These are phyloP conservation scores for Adineta ricciae DNA, from an alignment of 2,888 invertebrate genomes.

Conservation along the genomic window DNA sequence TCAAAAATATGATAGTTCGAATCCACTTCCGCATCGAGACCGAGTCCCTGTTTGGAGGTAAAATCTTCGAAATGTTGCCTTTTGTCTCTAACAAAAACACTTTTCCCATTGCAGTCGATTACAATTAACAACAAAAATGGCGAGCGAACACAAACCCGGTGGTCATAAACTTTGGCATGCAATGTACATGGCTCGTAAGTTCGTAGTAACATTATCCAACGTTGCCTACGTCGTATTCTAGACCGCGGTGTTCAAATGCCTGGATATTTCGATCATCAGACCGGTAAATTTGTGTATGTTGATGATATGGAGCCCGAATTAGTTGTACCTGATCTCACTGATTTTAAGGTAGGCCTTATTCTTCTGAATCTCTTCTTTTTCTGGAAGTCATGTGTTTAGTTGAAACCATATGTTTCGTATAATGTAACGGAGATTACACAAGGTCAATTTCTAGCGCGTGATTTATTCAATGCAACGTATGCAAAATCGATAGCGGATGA, in stretches of 20 bases:
- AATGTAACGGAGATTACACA: slow-evolving; percentile 65
- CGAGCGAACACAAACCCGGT: not conserved
- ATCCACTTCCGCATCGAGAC: not conserved
- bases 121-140: slow-evolving; percentile 1
- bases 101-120: not conserved
- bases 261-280: slow-evolving; percentile 36
- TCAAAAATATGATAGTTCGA: not conserved
- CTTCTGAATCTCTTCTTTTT: not conserved
- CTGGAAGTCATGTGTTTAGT: slow-evolving; percentile 49
- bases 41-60: not conserved
- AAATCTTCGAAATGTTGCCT: not conserved
- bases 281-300: slow-evolving; percentile 51
- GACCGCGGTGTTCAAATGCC: slow-evolving; percentile 34
- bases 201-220: too few relatives aligned
- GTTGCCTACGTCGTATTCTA: too few relatives aligned
- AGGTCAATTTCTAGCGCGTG: slow-evolving; percentile 69
- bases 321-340: slow-evolving; percentile 76
- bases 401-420: slow-evolving; percentile 91
- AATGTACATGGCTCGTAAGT: slow-evolving; percentile 1
- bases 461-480: slow-evolving; percentile 57
- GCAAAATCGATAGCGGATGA: not conserved
- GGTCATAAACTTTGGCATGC: slow-evolving; percentile 13
- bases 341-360: slow-evolving; percentile 57
- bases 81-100: not conserved
- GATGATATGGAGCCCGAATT: slow-evolving; percentile 83